These are phyloP conservation scores for Crotalus horridus DNA, from an alignment of 2,113 vertebrate genomes.

Conservation along the genomic window DNA sequence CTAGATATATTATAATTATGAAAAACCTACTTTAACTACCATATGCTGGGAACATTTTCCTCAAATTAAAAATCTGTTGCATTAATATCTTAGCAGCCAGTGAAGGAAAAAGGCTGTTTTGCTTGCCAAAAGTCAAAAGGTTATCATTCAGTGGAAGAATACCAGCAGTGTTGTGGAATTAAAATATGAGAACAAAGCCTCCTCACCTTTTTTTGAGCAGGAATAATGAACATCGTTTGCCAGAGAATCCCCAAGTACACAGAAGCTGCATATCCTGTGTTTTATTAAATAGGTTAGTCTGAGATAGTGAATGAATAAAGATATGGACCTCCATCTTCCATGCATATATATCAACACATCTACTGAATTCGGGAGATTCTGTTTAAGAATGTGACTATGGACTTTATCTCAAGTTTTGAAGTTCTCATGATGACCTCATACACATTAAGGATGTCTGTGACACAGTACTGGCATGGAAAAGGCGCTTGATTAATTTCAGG, in stretches of 20 bases:
- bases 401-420: background rate
- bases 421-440: background rate
- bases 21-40: background rate
- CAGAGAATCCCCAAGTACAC: background rate
- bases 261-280: background rate
- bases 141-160: background rate
- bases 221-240: background rate
- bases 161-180: background rate
- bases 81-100: constrained; percentile 49
- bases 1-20: background rate
- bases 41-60: background rate
- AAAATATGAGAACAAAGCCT: background rate
- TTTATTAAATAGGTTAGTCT: background rate
- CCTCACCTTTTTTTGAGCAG: background rate
- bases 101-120: constrained; percentile 51
- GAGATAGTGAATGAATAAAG: background rate
- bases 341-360: background rate
- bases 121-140: constrained; percentile 48
- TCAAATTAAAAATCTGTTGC: background rate
- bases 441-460: background rate
- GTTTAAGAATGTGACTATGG: background rate
- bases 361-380: background rate
- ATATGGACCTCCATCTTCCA: background rate
- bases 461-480: background rate
- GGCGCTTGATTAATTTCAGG: background rate